Evolutionary conservation across 2,113 vertebrate species (phyloP).

Genomic region (Pluvianellus socialis): DNA sequence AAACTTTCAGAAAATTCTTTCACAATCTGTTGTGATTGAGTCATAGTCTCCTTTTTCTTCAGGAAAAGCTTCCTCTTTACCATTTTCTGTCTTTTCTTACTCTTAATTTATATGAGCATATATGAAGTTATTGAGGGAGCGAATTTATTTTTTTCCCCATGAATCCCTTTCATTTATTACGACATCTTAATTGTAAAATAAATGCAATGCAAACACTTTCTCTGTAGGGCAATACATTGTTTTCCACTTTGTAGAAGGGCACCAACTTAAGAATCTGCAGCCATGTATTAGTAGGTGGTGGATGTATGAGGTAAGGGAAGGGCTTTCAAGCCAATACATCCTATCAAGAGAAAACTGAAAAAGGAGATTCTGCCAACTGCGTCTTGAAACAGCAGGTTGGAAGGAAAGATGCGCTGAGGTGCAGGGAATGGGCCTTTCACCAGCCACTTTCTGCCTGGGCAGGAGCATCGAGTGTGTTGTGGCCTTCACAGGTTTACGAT

Average conservation of each 20-base stretch:
- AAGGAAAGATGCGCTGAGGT: background rate
- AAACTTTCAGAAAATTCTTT: background rate
- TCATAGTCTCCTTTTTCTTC: background rate
- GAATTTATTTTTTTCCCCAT: rapidly evolving
- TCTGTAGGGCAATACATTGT: background rate
- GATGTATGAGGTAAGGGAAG: background rate
- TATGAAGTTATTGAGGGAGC: background rate
- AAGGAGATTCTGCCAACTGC: background rate
- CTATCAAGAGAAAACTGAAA: background rate
- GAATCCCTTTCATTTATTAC: background rate
- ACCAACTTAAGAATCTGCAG: background rate
- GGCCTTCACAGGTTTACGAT: background rate
- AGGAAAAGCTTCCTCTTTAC: background rate
- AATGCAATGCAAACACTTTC: background rate
- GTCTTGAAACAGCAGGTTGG: background rate
- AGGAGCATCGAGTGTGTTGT: background rate
- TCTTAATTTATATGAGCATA: background rate
- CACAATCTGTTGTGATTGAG: background rate
- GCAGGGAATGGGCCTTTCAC: background rate
- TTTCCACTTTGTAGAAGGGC: background rate
- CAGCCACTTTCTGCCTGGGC: background rate
- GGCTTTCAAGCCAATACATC: background rate
- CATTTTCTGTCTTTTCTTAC: background rate
- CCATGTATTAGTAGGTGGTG: background rate
- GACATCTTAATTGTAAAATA: background rate